Conservation (phyloP, 2,888 invertebrate genomes). For the Volucella bombylans region DNA sequence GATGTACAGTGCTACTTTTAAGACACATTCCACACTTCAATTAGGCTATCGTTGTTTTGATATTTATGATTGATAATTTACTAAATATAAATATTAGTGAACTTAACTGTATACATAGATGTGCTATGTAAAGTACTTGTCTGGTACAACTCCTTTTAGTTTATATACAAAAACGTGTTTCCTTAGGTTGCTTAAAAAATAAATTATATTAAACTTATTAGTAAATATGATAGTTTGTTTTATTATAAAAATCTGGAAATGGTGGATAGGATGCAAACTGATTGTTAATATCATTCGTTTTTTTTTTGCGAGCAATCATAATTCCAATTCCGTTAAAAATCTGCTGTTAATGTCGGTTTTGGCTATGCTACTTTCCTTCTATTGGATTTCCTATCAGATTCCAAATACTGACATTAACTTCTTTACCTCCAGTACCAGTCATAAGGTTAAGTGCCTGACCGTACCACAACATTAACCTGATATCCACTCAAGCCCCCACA, state of each 20-base stretch:
- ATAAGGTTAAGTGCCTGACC: too few species aligned
- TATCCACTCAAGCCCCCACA: too few species aligned
- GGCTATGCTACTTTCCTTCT: too few species aligned
- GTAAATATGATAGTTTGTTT: background rate
- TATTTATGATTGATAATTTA: constrained; percentile 3
- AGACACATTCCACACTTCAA: constrained; percentile 51
- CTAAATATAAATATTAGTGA: constrained; percentile 2
- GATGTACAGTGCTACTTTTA: constrained; percentile 24
- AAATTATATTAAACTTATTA: background rate
- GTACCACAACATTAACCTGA: too few species aligned
- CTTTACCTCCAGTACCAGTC: too few species aligned
- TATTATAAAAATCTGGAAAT: background rate
- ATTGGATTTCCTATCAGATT: too few species aligned
- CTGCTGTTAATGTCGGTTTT: too few species aligned
- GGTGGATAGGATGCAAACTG: background rate
- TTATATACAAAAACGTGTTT: constrained; percentile 6
- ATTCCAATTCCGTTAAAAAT: too few species aligned
- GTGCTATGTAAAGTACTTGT: constrained; percentile 47
- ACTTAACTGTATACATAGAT: constrained; percentile 3
- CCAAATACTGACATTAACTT: too few species aligned
- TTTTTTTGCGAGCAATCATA: too few species aligned
- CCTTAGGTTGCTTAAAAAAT: background rate
- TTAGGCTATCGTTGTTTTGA: constrained; percentile 14
- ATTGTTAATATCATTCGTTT: too few species aligned
- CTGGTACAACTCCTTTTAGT: constrained; percentile 18